Base-by-base conservation (phyloP, 2,888 invertebrate species). In the Gari tellinella region DNA sequence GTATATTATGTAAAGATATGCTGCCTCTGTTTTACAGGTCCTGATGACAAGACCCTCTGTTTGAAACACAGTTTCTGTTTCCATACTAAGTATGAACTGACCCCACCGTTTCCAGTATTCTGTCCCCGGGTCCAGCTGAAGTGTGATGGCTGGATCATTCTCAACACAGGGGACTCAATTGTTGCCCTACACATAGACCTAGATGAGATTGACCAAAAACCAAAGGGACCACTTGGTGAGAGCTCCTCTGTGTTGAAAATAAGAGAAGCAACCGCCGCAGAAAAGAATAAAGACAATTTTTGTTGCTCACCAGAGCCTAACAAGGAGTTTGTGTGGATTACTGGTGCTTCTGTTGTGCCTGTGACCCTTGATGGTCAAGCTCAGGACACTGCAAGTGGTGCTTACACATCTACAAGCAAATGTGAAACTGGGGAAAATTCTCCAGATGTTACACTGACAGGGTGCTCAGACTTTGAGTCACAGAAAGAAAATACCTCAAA, bases 21-120 rank as follows among this genome's bases (percentile, higher is more conserved):
- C 10, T 31, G 10, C 31, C 31, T 31, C 10, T 31, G 5, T 31
- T 17, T 57, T 69, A 0, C 62, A 78, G 78, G 74, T 23, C 64
- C 73, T 19, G 78, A 70, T 38, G 81, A 80, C 43, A 73, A 56
- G 26, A 55, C 75, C 14, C 38, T 79, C 19, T 98, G 98, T 90
- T 93, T 97, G 66, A 95, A 95, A 89, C 98, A 98, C 91, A 97
- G 97, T 89, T 95, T 97, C 84, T 97, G 97, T 52, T 95, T 98
- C 80, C 97, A 98, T 92, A 97, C 97, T 83, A 96, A 96, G 90
- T 97, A 97, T 91, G 96, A 96, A 89, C 95, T 97, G 84, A 96
- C 96, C n/a, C 90, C 90, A 52, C 91, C 91, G n/a, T 91, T 90
- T 72, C 91, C 91, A 10, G 82, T 88, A 58, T 89, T 90, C 68